Evolutionary conservation across 2,113 vertebrate species (phyloP).

Genomic region (Leptosomus discolor): DNA sequence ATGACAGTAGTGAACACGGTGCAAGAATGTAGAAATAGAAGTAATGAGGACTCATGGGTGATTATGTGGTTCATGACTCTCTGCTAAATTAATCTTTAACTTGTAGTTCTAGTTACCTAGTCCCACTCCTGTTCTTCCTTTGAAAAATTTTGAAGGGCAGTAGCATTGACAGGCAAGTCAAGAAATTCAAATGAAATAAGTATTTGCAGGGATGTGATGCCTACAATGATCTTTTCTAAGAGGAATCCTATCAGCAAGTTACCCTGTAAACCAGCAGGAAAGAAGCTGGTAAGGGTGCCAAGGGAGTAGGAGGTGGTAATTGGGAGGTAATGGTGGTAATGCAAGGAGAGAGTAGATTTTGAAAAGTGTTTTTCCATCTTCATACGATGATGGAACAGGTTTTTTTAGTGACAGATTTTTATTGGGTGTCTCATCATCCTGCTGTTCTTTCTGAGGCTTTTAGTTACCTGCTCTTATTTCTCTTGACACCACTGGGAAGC

Average conservation of each 20-base stretch:
- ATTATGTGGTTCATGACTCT: neutral
- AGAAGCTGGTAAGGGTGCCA: neutral
- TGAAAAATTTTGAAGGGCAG: neutral
- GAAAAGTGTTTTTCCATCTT: neutral
- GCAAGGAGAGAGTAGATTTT: neutral
- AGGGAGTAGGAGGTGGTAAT: neutral
- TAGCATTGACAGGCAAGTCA: neutral
- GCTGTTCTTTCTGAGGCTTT: neutral
- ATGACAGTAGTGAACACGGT: neutral
- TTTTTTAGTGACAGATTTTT: neutral
- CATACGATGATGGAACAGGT: neutral
- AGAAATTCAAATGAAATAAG: neutral
- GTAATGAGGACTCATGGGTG: neutral
- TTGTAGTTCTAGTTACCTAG: neutral
- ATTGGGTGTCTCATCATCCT: neutral
- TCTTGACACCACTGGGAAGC: neutral
- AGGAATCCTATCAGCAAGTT: neutral
- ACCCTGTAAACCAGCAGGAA: neutral
- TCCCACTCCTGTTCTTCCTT: neutral
- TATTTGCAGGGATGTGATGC: neutral
- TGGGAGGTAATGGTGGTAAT: neutral
- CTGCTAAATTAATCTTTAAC: neutral
- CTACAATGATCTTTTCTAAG: neutral
- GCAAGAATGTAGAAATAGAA: neutral
- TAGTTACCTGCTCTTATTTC: neutral